A percentile compares a stretch with the other conserved stretches of the same genome.
These are phyloP conservation scores for Zygogramma bicolorata DNA, from an alignment of 2,888 invertebrate species.

Conservation along the genomic window DNA sequence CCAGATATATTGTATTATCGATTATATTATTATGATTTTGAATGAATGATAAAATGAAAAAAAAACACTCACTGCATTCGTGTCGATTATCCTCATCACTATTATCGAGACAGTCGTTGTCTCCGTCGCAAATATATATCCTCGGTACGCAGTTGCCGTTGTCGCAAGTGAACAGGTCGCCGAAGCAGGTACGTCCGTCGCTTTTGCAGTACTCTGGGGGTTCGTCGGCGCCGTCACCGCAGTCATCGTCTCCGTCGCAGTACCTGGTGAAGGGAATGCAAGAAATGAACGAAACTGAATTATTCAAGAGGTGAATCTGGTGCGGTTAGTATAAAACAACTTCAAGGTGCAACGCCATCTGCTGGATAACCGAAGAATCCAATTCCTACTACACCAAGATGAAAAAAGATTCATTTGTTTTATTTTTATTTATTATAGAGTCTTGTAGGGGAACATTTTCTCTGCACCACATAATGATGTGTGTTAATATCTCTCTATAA, in stretches of 20 bases:
- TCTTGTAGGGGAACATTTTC: too few species aligned
- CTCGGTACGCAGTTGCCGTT: slow-evolving; percentile 96
- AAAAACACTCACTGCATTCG: slow-evolving; percentile 78
- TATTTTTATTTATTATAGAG: too few species aligned
- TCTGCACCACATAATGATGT: too few species aligned
- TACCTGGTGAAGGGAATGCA: slow-evolving; percentile 67
- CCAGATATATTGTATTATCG: too few species aligned
- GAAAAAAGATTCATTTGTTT: too few species aligned
- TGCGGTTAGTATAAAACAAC: too few species aligned
- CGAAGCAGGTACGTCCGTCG: slow-evolving; percentile 93
- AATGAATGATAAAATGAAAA: not conserved
- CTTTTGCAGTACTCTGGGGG: slow-evolving; percentile 94
- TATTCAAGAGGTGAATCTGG: too few species aligned
- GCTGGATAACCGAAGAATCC: too few species aligned
- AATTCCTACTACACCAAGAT: too few species aligned
- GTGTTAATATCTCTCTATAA: too few species aligned
- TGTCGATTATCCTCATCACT: slow-evolving; percentile 93
- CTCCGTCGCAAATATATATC: slow-evolving; percentile 94
- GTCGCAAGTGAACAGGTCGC: slow-evolving; percentile 95
- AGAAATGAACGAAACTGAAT: not conserved
- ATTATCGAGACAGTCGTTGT: slow-evolving; percentile 94
- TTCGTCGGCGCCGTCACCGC: slow-evolving; percentile 91
- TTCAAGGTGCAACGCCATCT: too few species aligned
- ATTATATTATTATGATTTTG: not conserved
- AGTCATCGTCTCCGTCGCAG: slow-evolving; percentile 96